These are phyloP conservation scores for Leptopilina drosophilae DNA, from an alignment of 2,888 invertebrate genomes.

Conservation along the genomic window DNA sequence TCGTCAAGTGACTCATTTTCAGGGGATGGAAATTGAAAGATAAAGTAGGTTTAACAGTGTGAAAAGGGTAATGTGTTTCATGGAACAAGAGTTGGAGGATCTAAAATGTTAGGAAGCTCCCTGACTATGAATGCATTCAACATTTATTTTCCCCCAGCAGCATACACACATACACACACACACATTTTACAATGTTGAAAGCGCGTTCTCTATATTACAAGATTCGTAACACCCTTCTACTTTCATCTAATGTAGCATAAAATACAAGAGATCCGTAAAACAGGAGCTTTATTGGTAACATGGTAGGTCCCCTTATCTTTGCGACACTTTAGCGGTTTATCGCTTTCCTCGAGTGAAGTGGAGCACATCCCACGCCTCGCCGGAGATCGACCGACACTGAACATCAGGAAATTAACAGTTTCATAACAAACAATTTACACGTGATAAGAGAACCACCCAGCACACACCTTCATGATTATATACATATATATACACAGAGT, in stretches of 20 bases:
- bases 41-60: constrained; percentile 3
- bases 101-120: not conserved
- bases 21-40: not conserved
- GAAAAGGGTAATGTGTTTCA: constrained; percentile 22
- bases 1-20: constrained; percentile 18
- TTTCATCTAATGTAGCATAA: constrained; percentile 58
- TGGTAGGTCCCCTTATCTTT: constrained; percentile 57
- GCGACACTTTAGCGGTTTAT: constrained; percentile 56
- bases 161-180: too few species aligned
- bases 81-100: not conserved
- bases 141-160: not conserved
- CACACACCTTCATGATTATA: constrained; percentile 17
- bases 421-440: constrained; percentile 66
- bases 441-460: constrained; percentile 23
- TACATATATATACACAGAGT: not conserved
- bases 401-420: constrained; percentile 69
- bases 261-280: constrained; percentile 56
- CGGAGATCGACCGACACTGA: constrained; percentile 43
- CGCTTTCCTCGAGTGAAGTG: constrained; percentile 48
- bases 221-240: constrained; percentile 61
- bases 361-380: not conserved
- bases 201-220: constrained; percentile 50
- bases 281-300: constrained; percentile 55
- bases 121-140: constrained; percentile 32
- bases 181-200: not conserved